These are phyloP conservation scores for Poecile montanus DNA, from an alignment of 2,797 vertebrate genomes.

Conservation along the genomic window DNA sequence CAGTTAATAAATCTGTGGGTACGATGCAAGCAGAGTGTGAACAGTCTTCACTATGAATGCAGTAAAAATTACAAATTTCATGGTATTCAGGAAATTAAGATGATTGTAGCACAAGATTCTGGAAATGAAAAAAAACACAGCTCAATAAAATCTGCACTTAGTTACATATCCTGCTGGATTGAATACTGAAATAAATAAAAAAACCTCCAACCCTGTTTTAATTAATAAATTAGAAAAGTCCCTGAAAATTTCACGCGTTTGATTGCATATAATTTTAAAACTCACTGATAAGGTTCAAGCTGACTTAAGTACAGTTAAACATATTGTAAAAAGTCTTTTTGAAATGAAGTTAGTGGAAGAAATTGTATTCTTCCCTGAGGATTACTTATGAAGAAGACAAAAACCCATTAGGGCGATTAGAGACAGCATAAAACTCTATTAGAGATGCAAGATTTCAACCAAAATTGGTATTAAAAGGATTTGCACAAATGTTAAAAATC, in stretches of 20 bases:
- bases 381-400: background rate
- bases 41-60: background rate
- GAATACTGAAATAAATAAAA: background rate
- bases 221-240: background rate
- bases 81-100: slow-evolving; percentile 20
- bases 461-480: background rate
- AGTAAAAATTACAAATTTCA: slow-evolving; percentile 1
- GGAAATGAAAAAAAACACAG: background rate
- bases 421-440: background rate
- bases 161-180: background rate
- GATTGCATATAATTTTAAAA: background rate
- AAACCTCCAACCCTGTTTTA: background rate
- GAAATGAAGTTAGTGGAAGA: background rate
- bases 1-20: background rate
- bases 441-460: background rate
- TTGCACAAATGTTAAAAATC: background rate
- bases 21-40: background rate
- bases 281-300: background rate
- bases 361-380: background rate
- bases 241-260: background rate
- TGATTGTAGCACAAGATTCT: background rate
- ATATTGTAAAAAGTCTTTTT: background rate
- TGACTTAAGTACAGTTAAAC: background rate
- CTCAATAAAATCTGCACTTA: background rate
- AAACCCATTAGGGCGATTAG: background rate